These are phyloP conservation scores for Salarias fasciatus DNA, from an alignment of 2,797 vertebrate species.

Conservation along the genomic window DNA sequence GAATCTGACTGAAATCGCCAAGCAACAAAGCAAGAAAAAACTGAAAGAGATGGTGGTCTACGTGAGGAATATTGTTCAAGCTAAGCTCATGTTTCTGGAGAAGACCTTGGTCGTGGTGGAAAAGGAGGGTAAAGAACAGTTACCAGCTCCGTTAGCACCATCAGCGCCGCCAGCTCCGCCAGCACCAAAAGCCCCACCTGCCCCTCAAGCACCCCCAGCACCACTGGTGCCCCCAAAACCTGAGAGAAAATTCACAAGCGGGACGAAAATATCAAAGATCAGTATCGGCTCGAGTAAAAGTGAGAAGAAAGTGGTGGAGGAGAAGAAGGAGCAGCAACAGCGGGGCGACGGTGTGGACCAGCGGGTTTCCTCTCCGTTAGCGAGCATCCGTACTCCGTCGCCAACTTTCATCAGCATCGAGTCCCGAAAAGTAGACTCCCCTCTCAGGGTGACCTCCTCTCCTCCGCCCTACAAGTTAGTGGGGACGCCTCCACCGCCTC, in stretches of 20 bases:
- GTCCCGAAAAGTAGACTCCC: constrained; percentile 84
- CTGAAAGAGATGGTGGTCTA: constrained; percentile 85
- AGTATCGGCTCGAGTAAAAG: constrained; percentile 76
- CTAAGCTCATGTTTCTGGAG: constrained; percentile 82
- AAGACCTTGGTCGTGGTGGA: constrained; percentile 63
- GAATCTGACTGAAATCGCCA: constrained; percentile 72
- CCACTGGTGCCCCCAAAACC: constrained; percentile 50
- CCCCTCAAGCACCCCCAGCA: constrained; percentile 20
- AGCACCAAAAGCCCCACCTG: constrained; percentile 23
- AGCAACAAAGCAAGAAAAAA: constrained; percentile 85
- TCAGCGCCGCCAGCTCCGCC: constrained; percentile 21
- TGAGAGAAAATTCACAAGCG: constrained; percentile 65
- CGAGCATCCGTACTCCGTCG: constrained; percentile 86
- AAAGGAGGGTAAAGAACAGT: constrained; percentile 61
- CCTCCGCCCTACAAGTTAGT: constrained; percentile 79
- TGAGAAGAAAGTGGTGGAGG: constrained; percentile 72
- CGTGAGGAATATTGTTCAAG: constrained; percentile 80
- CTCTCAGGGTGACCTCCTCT: constrained; percentile 79
- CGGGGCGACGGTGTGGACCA: constrained; percentile 67
- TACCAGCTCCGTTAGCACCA: constrained; percentile 33
- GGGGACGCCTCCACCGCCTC: constrained; percentile 78
- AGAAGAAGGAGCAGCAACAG: constrained; percentile 64
- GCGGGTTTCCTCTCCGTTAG: constrained; percentile 78
- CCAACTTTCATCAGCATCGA: constrained; percentile 95
- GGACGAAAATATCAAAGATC: constrained; percentile 78